Base-by-base conservation (phyloP, 2,797 vertebrate genomes). In the Onychomys arenicola region DNA sequence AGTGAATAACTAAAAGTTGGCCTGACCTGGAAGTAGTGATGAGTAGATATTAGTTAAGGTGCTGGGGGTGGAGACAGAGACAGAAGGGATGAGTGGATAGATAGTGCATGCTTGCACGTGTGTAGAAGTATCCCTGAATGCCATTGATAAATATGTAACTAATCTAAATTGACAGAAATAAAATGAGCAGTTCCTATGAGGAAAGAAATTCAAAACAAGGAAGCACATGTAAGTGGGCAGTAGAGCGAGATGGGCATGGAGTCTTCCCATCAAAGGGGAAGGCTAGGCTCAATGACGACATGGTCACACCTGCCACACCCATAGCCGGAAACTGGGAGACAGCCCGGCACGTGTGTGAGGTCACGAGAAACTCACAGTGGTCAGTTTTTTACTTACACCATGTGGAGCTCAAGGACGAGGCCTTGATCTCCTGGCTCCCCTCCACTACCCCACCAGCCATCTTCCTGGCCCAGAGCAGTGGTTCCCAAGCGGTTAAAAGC, bases 41-140 rank as follows among this genome's bases (percentile, higher is more conserved):
- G n/a, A 21, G 19, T 11, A 7, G 34, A 10, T 59, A 49, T 23
- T 61, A 25, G 14, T 12, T 69, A 49, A 29, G 27, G 27, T 55
- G 8, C 5, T 11, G 14, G 34, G 3, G 37, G 12, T 16, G 17
- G 25, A 6, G 57, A 21, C 52, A 5, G 1, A 14, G 19, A 0
- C 37, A 37, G 49, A 43, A 40, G 8, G 11, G 37, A 32, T 9
- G 29, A 3, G 29, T 73, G 40, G 49, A 40, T 43, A 6, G 67
- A 23, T 63, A 46, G 9, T 59, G n/a, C 29, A 10, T 21, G 37
- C 49, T 6, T 43, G 10, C 2, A 4, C 19, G 4, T 40, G 7
- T 43, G 19, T 46, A 13, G n/a, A 90, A 57, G 43, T 55, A 40
- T 11, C 61, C 37, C 40, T 4, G 11, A 23, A 29, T 81, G 13